phyloP scores from a whole-genome alignment of 2,797 vertebrate genomes.

The Pangasius mekongensis region DNA sequence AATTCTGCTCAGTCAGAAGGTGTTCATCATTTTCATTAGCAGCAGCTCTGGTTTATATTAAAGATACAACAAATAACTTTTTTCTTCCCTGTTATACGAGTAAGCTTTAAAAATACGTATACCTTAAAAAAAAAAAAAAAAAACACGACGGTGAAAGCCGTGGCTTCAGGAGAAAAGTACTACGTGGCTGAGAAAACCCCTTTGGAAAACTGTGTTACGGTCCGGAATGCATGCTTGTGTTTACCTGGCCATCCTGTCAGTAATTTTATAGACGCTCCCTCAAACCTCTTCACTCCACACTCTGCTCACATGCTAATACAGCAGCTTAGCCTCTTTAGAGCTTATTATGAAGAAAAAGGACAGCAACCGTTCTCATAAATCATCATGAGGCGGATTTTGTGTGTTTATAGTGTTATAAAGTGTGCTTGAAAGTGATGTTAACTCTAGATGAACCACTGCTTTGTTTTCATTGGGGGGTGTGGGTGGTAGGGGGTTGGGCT shows the following conservation, averaged over 20 bases:
- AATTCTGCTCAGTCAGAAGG: not conserved
- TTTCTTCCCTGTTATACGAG: not conserved
- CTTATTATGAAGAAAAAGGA: no score
- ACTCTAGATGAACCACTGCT: not conserved
- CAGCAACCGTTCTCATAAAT: no score
- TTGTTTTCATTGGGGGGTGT: not conserved
- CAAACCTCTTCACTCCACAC: not conserved
- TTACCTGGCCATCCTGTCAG: not conserved
- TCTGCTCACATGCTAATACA: not conserved
- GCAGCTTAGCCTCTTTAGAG: not conserved
- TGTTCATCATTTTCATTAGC: not conserved
- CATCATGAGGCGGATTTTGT: not conserved
- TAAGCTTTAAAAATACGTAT: not conserved
- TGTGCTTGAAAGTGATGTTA: not conserved
- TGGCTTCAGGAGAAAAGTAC: not conserved
- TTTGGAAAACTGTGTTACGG: not conserved
- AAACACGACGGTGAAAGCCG: not conserved
- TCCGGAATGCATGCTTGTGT: not conserved
- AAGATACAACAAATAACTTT: not conserved
- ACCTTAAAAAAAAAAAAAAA: not conserved
- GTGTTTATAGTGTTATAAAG: not conserved
- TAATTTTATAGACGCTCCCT: not conserved
- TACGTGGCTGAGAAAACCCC: not conserved
- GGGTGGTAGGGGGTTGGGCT: not conserved
- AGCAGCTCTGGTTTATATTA: not conserved